Evolutionary conservation across 1,140 invertebrate species (phyloP).

Genomic region (Cydia strobilella): DNA sequence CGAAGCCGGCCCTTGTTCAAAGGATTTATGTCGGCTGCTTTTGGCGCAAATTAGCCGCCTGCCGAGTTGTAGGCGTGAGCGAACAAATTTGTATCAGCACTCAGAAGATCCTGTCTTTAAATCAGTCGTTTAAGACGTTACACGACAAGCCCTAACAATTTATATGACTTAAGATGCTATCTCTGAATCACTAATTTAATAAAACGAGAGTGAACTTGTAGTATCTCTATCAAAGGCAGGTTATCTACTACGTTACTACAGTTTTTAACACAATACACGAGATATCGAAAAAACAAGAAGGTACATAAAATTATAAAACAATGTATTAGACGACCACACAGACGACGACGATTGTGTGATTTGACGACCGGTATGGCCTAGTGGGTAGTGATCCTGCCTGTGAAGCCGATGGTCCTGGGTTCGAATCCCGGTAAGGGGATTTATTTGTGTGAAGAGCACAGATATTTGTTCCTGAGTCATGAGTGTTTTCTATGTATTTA

Average conservation of each 20-base stretch:
- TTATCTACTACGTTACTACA: not conserved
- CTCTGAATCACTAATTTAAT: slow-evolving; percentile 1
- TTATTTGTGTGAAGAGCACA: too few species aligned
- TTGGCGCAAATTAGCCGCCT: slow-evolving; percentile 70
- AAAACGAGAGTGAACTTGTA: not conserved
- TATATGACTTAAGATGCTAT: not conserved
- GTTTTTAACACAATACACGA: not conserved
- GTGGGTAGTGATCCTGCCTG: too few species aligned
- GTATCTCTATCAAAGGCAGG: not conserved
- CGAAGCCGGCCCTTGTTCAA: slow-evolving; percentile 62
- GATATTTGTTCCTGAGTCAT: too few species aligned
- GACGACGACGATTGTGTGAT: too few species aligned
- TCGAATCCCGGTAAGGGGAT: too few species aligned
- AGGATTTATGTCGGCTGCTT: slow-evolving; percentile 72
- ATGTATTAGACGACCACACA: too few species aligned
- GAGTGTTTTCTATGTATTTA: too few species aligned
- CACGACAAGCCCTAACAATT: not conserved
- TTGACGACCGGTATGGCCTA: too few species aligned
- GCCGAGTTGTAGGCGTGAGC: slow-evolving; percentile 64
- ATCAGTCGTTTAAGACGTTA: slow-evolving; percentile 14
- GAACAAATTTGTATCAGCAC: slow-evolving; percentile 61
- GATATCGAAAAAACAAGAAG: not conserved
- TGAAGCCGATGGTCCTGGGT: too few species aligned
- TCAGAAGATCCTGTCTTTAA: slow-evolving; percentile 32
- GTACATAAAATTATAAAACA: too few species aligned